Evolutionary conservation across 2,888 invertebrate genomes (phyloP).

Genomic region (Melanchra persicariae): DNA sequence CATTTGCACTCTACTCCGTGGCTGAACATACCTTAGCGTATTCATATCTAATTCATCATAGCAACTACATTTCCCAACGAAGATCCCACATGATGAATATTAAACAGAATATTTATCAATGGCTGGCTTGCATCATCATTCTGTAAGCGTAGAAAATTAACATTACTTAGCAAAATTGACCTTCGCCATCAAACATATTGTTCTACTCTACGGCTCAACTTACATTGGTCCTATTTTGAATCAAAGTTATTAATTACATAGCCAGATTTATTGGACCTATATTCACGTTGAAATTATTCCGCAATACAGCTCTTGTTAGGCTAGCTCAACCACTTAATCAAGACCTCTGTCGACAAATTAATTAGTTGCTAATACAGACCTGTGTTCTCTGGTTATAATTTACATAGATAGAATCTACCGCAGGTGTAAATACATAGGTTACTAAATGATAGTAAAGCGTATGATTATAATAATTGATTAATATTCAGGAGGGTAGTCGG

Average conservation of each 20-base stretch:
- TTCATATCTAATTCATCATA: slow-evolving; percentile 68
- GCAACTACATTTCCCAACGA: slow-evolving; percentile 73
- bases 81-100: slow-evolving; percentile 69
- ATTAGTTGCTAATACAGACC: slow-evolving; percentile 8
- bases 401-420: slow-evolving; percentile 64
- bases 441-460: slow-evolving; percentile 64
- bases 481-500: slow-evolving; percentile 57
- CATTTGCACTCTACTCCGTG: slow-evolving; percentile 40
- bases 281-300: slow-evolving; percentile 22
- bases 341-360: slow-evolving; percentile 11
- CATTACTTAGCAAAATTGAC: slow-evolving; percentile 53
- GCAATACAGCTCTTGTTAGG: slow-evolving; percentile 48
- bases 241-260: slow-evolving; percentile 32
- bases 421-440: slow-evolving; percentile 72
- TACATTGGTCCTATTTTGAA: slow-evolving; percentile 11
- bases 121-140: slow-evolving; percentile 60
- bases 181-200: slow-evolving; percentile 22
- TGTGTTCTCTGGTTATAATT: slow-evolving; percentile 51
- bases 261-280: slow-evolving; percentile 58
- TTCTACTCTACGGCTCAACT: slow-evolving; percentile 6
- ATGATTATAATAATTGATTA: slow-evolving; percentile 62
- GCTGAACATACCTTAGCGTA: slow-evolving; percentile 62
- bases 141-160: slow-evolving; percentile 61
- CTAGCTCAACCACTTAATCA: slow-evolving; percentile 12
- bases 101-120: slow-evolving; percentile 63